Conservation (phyloP, 2,888 invertebrate genomes). For the Drosophila falleni region DNA sequence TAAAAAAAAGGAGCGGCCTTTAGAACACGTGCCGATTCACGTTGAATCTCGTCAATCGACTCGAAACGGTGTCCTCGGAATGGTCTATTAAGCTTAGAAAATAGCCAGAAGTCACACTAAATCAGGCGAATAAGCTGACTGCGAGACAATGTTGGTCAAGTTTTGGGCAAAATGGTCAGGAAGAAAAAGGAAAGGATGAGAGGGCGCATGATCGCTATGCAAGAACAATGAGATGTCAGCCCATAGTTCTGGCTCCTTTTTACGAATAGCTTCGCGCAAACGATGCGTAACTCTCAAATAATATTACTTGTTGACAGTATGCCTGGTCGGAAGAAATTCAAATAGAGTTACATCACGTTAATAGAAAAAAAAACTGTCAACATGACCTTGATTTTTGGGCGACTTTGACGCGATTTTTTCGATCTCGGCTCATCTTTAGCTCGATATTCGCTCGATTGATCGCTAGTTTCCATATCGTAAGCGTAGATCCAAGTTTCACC, state of each 20-base stretch:
- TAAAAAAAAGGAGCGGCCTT: no score
- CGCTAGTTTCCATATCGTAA: no score
- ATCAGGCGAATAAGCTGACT: background rate
- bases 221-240: background rate
- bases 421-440: no score
- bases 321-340: no score
- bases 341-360: no score
- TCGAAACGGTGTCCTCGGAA: background rate
- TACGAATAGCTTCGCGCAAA: background rate
- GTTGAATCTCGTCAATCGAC: background rate
- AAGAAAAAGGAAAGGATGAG: background rate
- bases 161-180: background rate
- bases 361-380: no score
- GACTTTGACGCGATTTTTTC: no score
- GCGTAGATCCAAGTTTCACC: no score
- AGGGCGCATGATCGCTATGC: background rate
- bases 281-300: background rate
- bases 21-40: no score
- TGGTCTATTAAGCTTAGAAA: background rate
- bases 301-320: no score
- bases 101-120: background rate
- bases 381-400: no score
- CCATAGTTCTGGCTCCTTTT: background rate
- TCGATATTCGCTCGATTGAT: no score
- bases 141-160: background rate